Conservation (phyloP, 2,888 invertebrate species). For the Cosmorhoe ocellata region DNA sequence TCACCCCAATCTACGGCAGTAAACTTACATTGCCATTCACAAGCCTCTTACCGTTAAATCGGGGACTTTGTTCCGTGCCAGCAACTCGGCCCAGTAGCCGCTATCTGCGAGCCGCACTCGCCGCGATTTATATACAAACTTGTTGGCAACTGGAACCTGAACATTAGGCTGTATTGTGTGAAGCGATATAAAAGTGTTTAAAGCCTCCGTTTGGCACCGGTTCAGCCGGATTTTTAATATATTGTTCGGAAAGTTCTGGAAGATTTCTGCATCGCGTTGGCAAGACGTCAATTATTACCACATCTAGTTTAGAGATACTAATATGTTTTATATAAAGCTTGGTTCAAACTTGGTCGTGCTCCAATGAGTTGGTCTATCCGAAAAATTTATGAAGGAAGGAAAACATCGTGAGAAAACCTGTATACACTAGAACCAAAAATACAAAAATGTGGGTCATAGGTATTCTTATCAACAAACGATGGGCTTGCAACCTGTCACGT, state of each 20-base stretch:
- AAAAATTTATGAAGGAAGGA: no score
- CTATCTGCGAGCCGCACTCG: constrained; percentile 31
- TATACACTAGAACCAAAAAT: no score
- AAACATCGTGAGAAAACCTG: no score
- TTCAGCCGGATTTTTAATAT: constrained; percentile 29
- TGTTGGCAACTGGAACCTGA: constrained; percentile 31
- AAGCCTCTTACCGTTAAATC: constrained; percentile 26
- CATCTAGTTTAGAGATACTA: not conserved
- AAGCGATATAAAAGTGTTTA: constrained; percentile 37
- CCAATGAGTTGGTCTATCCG: no score
- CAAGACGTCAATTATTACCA: constrained; percentile 25
- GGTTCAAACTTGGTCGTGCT: no score
- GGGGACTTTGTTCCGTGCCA: constrained; percentile 24
- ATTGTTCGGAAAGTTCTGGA: constrained; percentile 25
- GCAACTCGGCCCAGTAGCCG: constrained; percentile 16
- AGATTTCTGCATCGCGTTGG: constrained; percentile 25
- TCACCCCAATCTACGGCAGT: constrained; percentile 19
- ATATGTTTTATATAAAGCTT: no score
- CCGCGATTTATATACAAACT: constrained; percentile 30
- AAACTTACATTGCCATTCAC: constrained; percentile 21
- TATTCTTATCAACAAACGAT: no score
- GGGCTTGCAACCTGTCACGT: no score
- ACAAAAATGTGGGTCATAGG: no score
- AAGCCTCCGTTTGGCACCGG: constrained; percentile 31
- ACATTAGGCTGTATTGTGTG: constrained; percentile 35